phyloP scores from a whole-genome alignment of 2,113 vertebrate genomes.

The Leiothrix lutea region DNA sequence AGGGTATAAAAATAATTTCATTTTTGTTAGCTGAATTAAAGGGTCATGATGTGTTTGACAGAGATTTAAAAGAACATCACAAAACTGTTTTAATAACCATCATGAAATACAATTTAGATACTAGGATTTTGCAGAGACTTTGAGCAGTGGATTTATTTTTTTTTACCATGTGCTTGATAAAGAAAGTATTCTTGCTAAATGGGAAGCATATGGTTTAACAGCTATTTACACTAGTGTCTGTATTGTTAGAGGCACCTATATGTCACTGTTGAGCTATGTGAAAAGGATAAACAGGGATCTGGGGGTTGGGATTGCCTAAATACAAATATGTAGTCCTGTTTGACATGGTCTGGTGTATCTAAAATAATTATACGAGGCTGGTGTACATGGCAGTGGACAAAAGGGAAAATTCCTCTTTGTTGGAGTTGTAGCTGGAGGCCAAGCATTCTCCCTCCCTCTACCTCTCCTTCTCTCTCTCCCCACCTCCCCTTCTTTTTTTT shows the following conservation, averaged over 20 bases:
- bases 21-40: not conserved
- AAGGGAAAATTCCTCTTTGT: not conserved
- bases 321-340: not conserved
- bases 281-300: not conserved
- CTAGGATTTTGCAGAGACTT: not conserved
- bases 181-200: not conserved
- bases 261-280: not conserved
- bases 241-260: not conserved
- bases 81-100: not conserved
- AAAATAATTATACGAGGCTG: not conserved
- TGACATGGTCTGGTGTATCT: not conserved
- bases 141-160: not conserved
- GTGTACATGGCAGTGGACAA: not conserved
- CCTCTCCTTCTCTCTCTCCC: rapidly evolving
- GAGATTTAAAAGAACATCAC: not conserved
- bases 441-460: not conserved
- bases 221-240: not conserved
- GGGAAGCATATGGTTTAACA: not conserved
- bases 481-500: too few species aligned
- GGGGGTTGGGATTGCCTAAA: not conserved
- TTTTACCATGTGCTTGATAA: not conserved
- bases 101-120: not conserved
- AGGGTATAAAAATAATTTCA: not conserved
- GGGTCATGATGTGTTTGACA: not conserved
- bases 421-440: not conserved